Percentiles rank a stretch among this genome's conserved stretches.
Evolutionary conservation across 2,888 invertebrate species (phyloP).

Genomic region (Stenoptilia bipunctidactyla): DNA sequence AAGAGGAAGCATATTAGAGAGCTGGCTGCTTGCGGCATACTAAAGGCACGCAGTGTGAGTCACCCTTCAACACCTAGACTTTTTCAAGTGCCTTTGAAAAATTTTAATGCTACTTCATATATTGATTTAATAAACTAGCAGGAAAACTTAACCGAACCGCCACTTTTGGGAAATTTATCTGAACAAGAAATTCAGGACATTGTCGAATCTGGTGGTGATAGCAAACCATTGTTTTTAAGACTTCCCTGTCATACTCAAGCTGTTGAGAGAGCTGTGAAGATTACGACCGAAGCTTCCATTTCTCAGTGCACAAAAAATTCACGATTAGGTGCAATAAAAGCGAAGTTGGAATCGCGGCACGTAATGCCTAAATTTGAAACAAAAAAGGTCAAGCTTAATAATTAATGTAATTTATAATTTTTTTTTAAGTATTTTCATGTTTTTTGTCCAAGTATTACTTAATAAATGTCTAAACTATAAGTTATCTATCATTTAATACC

Average conservation of each 20-base stretch:
- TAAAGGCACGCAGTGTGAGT: slow-evolving; percentile 13
- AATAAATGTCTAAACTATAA: too few relatives aligned
- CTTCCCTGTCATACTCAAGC: slow-evolving; percentile 6
- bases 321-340: slow-evolving; percentile 2
- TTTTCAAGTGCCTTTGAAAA: slow-evolving; percentile 15
- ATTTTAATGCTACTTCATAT: slow-evolving; percentile 14
- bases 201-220: slow-evolving; percentile 10
- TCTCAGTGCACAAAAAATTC: not conserved
- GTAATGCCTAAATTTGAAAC: slow-evolving; percentile 6
- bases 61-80: slow-evolving; percentile 5
- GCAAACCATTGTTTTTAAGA: not conserved
- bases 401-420: not conserved
- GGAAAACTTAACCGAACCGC: slow-evolving; percentile 11
- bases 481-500: too few relatives aligned
- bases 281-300: slow-evolving; percentile 4
- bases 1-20: slow-evolving; percentile 16
- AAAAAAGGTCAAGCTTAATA: not conserved
- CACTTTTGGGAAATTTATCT: slow-evolving; percentile 11
- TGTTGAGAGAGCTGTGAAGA: slow-evolving; percentile 6
- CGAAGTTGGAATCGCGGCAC: slow-evolving; percentile 2
- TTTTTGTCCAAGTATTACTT: too few relatives aligned
- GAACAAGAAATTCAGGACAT: slow-evolving; percentile 11
- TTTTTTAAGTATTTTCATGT: not conserved
- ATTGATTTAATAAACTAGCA: slow-evolving; percentile 18
- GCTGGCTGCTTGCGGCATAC: slow-evolving; percentile 17